These are phyloP conservation scores for Clarias fuscus DNA, from an alignment of 2,797 vertebrate genomes.

Conservation along the genomic window DNA sequence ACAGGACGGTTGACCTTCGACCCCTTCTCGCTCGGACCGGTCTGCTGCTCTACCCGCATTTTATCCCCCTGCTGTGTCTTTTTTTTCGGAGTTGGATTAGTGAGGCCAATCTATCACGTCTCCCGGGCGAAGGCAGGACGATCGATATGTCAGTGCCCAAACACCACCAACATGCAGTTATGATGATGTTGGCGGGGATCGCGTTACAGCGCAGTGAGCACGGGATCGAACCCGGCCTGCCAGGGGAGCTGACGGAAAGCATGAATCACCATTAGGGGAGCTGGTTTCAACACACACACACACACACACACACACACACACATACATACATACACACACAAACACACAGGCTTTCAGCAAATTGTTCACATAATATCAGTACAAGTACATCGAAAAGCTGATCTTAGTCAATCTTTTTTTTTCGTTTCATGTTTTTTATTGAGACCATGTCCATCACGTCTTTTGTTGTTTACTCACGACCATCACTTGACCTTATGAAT, in stretches of 20 bases:
- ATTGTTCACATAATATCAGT: not conserved
- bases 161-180: conserved; percentile 76
- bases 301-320: conserved; percentile 46
- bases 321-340: conserved; percentile 23
- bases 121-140: conserved; percentile 70
- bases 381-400: not conserved
- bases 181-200: conserved; percentile 83
- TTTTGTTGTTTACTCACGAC: not conserved
- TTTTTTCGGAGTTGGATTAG: conserved; percentile 65
- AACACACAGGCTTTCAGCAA: not conserved
- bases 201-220: conserved; percentile 77
- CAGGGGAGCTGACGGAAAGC: conserved; percentile 78
- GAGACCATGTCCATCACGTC: not conserved
- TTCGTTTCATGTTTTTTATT: not conserved
- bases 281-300: conserved; percentile 64
- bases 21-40: not conserved
- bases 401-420: not conserved
- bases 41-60: conserved; percentile 44
- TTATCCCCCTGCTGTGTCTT: conserved; percentile 36
- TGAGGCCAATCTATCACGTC: conserved; percentile 78
- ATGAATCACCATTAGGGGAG: conserved; percentile 83
- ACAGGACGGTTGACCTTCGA: conserved; percentile 34
- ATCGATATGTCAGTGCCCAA: conserved; percentile 79
- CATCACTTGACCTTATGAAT: not conserved
- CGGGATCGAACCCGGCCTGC: conserved; percentile 83